Percentiles rank a stretch among this genome's conserved stretches.
These are phyloP conservation scores for Idaea straminata DNA, from an alignment of 2,888 invertebrate genomes.

Conservation along the genomic window DNA sequence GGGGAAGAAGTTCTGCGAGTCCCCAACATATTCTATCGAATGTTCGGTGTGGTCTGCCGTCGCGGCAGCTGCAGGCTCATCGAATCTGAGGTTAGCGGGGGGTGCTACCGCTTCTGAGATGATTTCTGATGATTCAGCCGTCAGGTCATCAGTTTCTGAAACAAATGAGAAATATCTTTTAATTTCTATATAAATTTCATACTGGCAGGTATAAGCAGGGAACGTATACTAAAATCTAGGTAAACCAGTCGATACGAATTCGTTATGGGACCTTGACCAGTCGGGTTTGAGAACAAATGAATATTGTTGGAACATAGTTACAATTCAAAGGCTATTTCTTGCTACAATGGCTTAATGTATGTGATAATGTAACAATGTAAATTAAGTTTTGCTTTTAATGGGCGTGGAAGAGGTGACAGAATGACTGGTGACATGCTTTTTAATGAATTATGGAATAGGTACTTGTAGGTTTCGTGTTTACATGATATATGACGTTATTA, in stretches of 20 bases:
- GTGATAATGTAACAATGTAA: background rate
- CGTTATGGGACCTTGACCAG: slow-evolving; percentile 27
- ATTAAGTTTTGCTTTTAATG: slow-evolving; percentile 21
- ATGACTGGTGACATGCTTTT: slow-evolving; percentile 20
- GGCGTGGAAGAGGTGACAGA: slow-evolving; percentile 26
- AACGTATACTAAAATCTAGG: slow-evolving; percentile 24
- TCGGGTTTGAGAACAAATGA: slow-evolving; percentile 26
- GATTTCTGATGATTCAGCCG: slow-evolving; percentile 73
- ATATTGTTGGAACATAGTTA: slow-evolving; percentile 10
- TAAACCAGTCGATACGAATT: slow-evolving; percentile 25
- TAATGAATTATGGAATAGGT: slow-evolving; percentile 24
- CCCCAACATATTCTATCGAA: slow-evolving; percentile 76
- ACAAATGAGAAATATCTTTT: slow-evolving; percentile 35
- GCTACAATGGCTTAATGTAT: background rate
- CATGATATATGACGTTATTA: slow-evolving; percentile 31
- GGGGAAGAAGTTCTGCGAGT: slow-evolving; percentile 88
- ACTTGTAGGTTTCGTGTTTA: slow-evolving; percentile 23
- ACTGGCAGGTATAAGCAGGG: background rate
- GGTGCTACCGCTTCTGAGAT: slow-evolving; percentile 66
- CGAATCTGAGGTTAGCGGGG: slow-evolving; percentile 49
- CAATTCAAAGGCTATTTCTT: background rate
- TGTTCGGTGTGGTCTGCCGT: slow-evolving; percentile 63
- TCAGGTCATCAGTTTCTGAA: slow-evolving; percentile 63
- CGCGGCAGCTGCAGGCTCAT: slow-evolving; percentile 47
- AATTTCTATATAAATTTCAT: background rate